Evolutionary conservation across 2,797 vertebrate genomes (phyloP), one percentile per base, ranked within the genome.

Genomic region (Melopsittacus undulatus): DNA sequence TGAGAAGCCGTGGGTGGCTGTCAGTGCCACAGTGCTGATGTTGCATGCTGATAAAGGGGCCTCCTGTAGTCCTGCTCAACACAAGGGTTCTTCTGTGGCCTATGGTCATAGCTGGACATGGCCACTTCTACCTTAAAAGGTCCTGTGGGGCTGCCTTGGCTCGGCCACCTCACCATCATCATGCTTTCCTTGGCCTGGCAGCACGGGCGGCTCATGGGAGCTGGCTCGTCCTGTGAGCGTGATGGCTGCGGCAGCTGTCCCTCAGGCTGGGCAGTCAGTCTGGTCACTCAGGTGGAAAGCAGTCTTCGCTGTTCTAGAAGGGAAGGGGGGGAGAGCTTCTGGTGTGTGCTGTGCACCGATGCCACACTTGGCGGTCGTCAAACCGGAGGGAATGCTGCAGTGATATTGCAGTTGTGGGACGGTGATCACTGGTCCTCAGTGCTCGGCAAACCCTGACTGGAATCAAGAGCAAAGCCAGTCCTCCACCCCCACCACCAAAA

Each of bases 301-400:
- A 4, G 21, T 40, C 13, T 34, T 80, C 5, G 7, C 11, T 6
- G 2, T 40, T 46, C 1, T 23, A 34, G 40, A 73, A 67, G 70
- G 7, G 15, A 68, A 48, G 12, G 30, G 43, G n/a, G 38, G 34
- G 32, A 87, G 75, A 87, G 51, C 8, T 83, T 70, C 43, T 21
- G 52, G 18, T 23, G n/a, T 1, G 45, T 29, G 11, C 56, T 8
- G 7, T 36, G 73, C 45, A 8, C 43, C 14, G 2, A 4, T 10
- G 2, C 16, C 7, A 5, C 45, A 4, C 14, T 2, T 2, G 7
- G 2, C 1, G 3, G 24, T 38, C 13, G 1, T n/a, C 2, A 14
- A 57, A 48, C 29, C 3, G 15, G 36, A 42, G 82, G 34, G 24
- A 82, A 79, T 1, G 11, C 64, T 34, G 75, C 51, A 13, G 79